phyloP scores from a whole-genome alignment of 2,113 vertebrate genomes.

The Nerophis ophidion region DNA sequence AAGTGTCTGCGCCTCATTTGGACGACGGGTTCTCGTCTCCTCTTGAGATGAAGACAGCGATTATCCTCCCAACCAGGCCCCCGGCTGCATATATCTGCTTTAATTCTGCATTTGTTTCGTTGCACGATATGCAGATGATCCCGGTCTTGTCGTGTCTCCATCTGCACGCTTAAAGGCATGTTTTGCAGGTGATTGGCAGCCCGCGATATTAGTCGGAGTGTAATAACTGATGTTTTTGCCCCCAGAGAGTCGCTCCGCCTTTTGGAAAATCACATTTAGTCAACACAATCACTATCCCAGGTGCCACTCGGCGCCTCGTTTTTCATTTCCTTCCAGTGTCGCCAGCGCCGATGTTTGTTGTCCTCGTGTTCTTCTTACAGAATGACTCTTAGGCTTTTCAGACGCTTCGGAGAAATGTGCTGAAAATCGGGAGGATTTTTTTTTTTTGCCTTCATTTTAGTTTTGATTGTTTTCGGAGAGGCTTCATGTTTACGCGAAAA shows the following conservation, averaged over 20 bases:
- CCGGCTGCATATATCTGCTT: conserved; percentile 12
- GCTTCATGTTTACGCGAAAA: neutral
- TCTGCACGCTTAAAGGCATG: conserved; percentile 31
- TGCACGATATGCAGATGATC: conserved; percentile 11
- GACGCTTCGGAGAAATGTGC: too few relatives aligned
- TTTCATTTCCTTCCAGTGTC: conserved; percentile 59
- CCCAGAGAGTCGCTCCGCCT: conserved; percentile 44
- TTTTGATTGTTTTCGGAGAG: conserved; percentile 3
- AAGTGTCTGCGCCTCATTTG: conserved; percentile 59
- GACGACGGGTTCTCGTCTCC: conserved; percentile 52
- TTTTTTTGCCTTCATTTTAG: too few relatives aligned
- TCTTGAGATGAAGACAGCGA: conserved; percentile 57
- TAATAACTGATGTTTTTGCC: conserved; percentile 54
- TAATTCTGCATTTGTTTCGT: conserved; percentile 14
- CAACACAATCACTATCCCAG: conserved; percentile 49
- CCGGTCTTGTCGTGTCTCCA: neutral
- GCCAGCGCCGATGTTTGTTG: conserved; percentile 12
- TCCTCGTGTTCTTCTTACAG: conserved; percentile 13
- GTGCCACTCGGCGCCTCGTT: conserved; percentile 25
- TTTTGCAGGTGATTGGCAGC: conserved; percentile 49
- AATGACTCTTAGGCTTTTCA: conserved; percentile 4
- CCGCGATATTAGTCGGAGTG: conserved; percentile 53
- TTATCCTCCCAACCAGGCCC: conserved; percentile 32
- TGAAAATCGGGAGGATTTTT: too few relatives aligned
- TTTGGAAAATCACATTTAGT: conserved; percentile 57